phyloP scores from a whole-genome alignment of 2,797 vertebrate species.

The Diplodus sargus region DNA sequence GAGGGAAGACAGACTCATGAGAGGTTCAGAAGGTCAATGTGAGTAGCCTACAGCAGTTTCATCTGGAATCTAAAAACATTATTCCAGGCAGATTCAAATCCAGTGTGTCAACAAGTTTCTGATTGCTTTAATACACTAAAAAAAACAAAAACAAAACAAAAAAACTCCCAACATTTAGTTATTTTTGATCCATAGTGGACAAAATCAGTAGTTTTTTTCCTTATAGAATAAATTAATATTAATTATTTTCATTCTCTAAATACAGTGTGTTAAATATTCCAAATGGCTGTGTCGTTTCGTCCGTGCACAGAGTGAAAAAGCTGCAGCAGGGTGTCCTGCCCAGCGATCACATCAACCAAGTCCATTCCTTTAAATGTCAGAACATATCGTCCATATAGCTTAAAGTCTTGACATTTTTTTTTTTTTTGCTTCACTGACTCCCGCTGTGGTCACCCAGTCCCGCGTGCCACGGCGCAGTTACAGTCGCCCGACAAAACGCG shows the following conservation, averaged over 20 bases:
- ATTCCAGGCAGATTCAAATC: conserved; percentile 83
- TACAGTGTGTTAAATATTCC: conserved; percentile 98
- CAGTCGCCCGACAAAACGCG: conserved; percentile 22
- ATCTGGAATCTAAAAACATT: conserved; percentile 69
- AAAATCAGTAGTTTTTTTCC: conserved; percentile 85
- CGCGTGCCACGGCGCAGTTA: conserved; percentile 31
- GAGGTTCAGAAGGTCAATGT: conserved; percentile 81
- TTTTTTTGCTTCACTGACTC: conserved; percentile 38
- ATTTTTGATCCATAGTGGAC: conserved; percentile 82
- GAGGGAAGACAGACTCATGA: conserved; percentile 82
- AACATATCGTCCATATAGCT: conserved; percentile 63
- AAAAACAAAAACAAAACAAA: too few relatives aligned
- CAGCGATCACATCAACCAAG: conserved; percentile 62
- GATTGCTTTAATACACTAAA: conserved; percentile 71
- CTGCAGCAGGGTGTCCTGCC: conserved; percentile 59
- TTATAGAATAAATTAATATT: conserved; percentile 99
- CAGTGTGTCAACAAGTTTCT: conserved; percentile 76
- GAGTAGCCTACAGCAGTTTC: conserved; percentile 74
- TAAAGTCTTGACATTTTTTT: conserved; percentile 61
- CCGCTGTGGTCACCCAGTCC: conserved; percentile 41
- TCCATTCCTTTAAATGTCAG: conserved; percentile 50
- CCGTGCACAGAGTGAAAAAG: conserved; percentile 57
- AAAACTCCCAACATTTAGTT: conserved; percentile 80
- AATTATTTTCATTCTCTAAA: conserved; percentile 89
- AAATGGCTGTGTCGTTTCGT: conserved; percentile 78